Evolutionary conservation across 2,797 vertebrate genomes (phyloP).

Genomic region (Gallinago stenura): DNA sequence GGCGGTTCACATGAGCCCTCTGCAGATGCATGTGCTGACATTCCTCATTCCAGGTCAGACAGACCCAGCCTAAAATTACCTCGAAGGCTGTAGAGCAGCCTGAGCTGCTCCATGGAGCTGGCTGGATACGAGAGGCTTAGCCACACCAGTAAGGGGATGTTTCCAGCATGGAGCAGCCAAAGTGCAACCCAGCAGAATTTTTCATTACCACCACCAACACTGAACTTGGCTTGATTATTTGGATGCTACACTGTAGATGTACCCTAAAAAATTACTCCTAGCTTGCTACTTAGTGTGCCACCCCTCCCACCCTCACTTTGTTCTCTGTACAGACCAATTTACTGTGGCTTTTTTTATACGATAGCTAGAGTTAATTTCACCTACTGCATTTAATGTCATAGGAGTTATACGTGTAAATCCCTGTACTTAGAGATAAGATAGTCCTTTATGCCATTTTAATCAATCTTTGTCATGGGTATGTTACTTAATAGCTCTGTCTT

Average conservation of each 20-base stretch:
- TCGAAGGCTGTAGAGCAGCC: background rate
- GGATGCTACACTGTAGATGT: background rate
- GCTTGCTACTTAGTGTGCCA: background rate
- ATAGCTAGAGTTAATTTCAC: constrained; percentile 58
- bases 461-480: constrained; percentile 62
- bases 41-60: background rate
- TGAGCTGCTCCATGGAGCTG: background rate
- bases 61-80: background rate
- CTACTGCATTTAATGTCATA: constrained; percentile 67
- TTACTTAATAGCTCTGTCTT: constrained; percentile 80
- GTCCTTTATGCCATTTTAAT: constrained; percentile 66
- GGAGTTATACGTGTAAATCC: constrained; percentile 61
- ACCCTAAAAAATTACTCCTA: background rate
- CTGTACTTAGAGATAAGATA: constrained; percentile 59
- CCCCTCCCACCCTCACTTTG: background rate
- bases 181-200: background rate
- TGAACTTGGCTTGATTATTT: background rate
- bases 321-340: constrained; percentile 52
- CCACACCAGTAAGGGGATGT: background rate
- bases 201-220: background rate
- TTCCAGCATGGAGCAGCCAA: background rate
- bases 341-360: constrained; percentile 10
- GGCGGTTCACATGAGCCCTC: rapidly evolving
- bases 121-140: background rate
- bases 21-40: background rate